Evolutionary conservation across 2,888 invertebrate genomes (phyloP).

Genomic region (Podotricha telesiphe): DNA sequence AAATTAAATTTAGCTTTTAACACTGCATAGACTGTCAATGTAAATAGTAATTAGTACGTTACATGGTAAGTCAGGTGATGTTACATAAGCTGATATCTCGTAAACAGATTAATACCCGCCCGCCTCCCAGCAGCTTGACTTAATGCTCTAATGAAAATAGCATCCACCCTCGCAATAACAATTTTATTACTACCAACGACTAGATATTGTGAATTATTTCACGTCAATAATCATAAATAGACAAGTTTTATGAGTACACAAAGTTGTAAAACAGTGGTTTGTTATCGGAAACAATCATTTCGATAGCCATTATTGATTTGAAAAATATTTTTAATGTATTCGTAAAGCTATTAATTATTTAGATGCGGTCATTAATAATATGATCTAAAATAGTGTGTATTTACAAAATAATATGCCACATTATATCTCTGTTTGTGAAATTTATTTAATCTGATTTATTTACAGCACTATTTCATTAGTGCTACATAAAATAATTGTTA

Average conservation of each 20-base stretch:
- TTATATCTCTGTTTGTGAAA: neutral
- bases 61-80: slow-evolving; percentile 56
- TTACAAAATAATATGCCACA: neutral
- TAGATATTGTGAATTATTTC: slow-evolving; percentile 55
- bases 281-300: slow-evolving; percentile 30
- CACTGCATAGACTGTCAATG: neutral
- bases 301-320: neutral
- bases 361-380: neutral
- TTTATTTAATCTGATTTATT: neutral
- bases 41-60: slow-evolving; percentile 8
- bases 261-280: slow-evolving; percentile 40
- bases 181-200: slow-evolving; percentile 58
- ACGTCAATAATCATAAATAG: slow-evolving; percentile 55
- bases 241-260: slow-evolving; percentile 48
- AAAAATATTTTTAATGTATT: neutral
- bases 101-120: slow-evolving; percentile 70
- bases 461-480: neutral
- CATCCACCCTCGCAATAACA: slow-evolving; percentile 53
- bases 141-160: slow-evolving; percentile 70
- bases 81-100: slow-evolving; percentile 67
- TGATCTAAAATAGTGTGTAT: neutral
- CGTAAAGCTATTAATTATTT: neutral
- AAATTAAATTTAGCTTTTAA: neutral
- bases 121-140: slow-evolving; percentile 60
- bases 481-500: slow-evolving; percentile 5